Evolutionary conservation across 2,888 invertebrate genomes (phyloP), one percentile per base, ranked within the genome.

Genomic region (Trissolcus japonicus): DNA sequence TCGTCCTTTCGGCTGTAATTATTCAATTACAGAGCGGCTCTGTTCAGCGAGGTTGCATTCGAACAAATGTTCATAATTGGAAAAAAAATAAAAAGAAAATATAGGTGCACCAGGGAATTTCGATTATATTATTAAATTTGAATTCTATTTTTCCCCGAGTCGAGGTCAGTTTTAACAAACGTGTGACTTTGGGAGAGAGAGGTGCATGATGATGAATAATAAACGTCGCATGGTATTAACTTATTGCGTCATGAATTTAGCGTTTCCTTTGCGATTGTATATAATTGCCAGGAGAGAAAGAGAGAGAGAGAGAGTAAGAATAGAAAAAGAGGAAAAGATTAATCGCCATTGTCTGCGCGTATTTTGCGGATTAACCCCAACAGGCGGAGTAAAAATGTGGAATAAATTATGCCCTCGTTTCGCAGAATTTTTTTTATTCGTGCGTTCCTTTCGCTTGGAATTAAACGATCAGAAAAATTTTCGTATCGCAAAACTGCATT

Each of bases 171-270:
- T 57, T 43, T 71, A 62, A 51, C 69, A 63, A 71, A 62, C 62
- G 71, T 62, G 71, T 62, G 57, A 25, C 25, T 62, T 43, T 29
- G 9, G 11, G 35, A 11, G 35, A 7, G 51, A 56, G 57, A 51
- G 50, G 43, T 62, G 57, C 62, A 71, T 62, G 62, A 59, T 53
- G 67, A 62, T 71, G 71, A 71, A 63, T 62, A 62, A 71, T 71
- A 71, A 71, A 63, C 59, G 53, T 35, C 21, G 53, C 63, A 63
- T 63, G 51, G 63, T 46, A 63, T 71, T 63, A 71, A 63, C 59
- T 63, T 21, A 57, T 71, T 57, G 46, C 56, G 71, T 71, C 63
- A 71, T 71, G 63, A 71, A 71, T 71, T 71, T 62, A 51, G 69
- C 69, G 69, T 57, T 56, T 69, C 62, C 16, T 69, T 63, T 19